phyloP scores from a whole-genome alignment of 2,113 vertebrate genomes.

The Ciconia stormi region DNA sequence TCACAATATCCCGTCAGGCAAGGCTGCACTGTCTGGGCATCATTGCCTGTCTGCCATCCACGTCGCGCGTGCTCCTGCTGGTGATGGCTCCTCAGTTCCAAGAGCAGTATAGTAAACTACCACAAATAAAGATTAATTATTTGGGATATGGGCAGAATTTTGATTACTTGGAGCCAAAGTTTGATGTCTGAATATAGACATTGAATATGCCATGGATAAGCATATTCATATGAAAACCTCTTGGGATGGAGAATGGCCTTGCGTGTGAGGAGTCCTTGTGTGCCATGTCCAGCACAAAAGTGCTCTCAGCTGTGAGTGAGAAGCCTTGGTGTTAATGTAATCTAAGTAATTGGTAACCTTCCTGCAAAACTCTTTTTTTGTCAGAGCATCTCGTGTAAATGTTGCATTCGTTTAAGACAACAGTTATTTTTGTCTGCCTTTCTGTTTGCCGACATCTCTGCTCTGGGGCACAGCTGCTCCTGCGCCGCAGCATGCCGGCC shows the following conservation, averaged over 20 bases:
- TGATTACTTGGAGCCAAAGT: not conserved
- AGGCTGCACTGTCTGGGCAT: not conserved
- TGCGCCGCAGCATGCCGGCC: not conserved
- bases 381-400: not conserved
- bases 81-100: not conserved
- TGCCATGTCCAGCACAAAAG: not conserved
- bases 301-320: not conserved
- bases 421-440: not conserved
- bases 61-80: rapidly evolving
- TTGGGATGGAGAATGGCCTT: not conserved
- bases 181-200: not conserved
- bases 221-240: not conserved
- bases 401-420: not conserved
- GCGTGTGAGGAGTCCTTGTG: not conserved
- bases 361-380: not conserved
- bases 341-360: not conserved
- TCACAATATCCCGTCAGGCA: not conserved
- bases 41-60: not conserved
- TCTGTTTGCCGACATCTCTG: not conserved
- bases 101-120: not conserved
- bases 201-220: not conserved
- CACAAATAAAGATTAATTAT: not conserved
- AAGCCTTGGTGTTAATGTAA: not conserved
- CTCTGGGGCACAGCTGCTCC: not conserved
- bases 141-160: not conserved